A percentile compares a stretch with the other conserved stretches of the same genome.
Conservation (phyloP, 2,888 invertebrate species). For the Eupithecia vulgata region DNA sequence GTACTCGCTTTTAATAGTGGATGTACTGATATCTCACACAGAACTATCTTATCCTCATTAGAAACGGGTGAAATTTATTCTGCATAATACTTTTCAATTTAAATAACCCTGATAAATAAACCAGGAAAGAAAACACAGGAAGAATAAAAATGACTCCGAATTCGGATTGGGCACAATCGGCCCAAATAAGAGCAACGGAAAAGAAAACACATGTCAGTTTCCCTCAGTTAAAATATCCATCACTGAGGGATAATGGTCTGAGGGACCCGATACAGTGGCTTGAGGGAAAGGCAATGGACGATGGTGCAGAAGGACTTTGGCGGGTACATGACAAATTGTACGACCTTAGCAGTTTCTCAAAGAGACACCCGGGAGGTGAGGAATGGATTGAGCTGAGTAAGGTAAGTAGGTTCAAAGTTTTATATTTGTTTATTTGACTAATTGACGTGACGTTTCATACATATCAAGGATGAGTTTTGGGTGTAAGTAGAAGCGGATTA, state of each 20-base stretch:
- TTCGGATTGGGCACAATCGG: slow-evolving; percentile 59
- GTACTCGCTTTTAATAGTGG: background rate
- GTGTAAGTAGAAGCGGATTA: background rate
- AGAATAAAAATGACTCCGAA: slow-evolving; percentile 55
- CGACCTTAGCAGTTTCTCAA: slow-evolving; percentile 91
- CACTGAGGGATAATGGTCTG: slow-evolving; percentile 72
- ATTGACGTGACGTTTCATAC: background rate
- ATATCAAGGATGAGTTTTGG: background rate
- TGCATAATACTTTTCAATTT: background rate
- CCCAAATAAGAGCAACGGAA: slow-evolving; percentile 59
- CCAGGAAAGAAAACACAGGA: background rate
- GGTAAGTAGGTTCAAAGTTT: slow-evolving; percentile 69
- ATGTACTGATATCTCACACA: background rate
- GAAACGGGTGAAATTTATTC: background rate
- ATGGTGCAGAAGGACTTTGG: slow-evolving; percentile 91
- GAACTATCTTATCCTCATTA: background rate
- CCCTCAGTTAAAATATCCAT: slow-evolving; percentile 81
- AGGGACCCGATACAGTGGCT: slow-evolving; percentile 84
- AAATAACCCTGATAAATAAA: background rate
- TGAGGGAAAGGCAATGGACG: slow-evolving; percentile 86
- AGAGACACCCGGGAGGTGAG: slow-evolving; percentile 93
- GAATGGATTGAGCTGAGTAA: slow-evolving; percentile 89
- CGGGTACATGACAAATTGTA: slow-evolving; percentile 90
- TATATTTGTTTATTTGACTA: background rate
- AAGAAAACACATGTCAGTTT: slow-evolving; percentile 79